Conservation (phyloP, 2,888 invertebrate species). For the Dynastes hyllus region DNA sequence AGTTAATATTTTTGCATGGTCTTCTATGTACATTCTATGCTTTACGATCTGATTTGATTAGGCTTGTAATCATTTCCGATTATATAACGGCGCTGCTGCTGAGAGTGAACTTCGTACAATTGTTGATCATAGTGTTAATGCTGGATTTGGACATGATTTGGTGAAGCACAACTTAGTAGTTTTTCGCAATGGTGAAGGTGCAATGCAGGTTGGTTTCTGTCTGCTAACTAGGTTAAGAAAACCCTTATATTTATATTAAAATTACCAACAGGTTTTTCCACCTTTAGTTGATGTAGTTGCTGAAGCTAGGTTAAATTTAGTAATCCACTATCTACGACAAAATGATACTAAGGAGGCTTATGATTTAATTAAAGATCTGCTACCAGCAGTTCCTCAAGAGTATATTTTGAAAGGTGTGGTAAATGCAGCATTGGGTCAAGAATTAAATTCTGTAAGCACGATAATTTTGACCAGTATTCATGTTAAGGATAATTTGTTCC, state of each 20-base stretch:
- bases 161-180: conserved; percentile 97
- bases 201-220: conserved; percentile 80
- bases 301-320: conserved; percentile 96
- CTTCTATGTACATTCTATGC: neutral
- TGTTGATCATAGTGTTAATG: conserved; percentile 80
- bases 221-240: neutral
- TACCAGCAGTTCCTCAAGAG: conserved; percentile 95
- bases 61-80: conserved; percentile 86
- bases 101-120: conserved; percentile 92
- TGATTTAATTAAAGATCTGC: conserved; percentile 90
- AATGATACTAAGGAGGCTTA: conserved; percentile 93
- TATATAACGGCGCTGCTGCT: conserved; percentile 96
- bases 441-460: conserved; percentile 87
- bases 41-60: conserved; percentile 60
- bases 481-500: neutral
- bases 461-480: neutral
- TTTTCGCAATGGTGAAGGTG: conserved; percentile 94
- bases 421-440: conserved; percentile 94
- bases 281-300: conserved; percentile 95
- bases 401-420: conserved; percentile 98
- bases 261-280: conserved; percentile 78
- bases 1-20: no score
- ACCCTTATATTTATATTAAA: neutral
- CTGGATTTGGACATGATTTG: conserved; percentile 91
- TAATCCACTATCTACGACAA: conserved; percentile 93